These are phyloP conservation scores for Microplitis manilae DNA, from an alignment of 2,888 invertebrate species.

Conservation along the genomic window DNA sequence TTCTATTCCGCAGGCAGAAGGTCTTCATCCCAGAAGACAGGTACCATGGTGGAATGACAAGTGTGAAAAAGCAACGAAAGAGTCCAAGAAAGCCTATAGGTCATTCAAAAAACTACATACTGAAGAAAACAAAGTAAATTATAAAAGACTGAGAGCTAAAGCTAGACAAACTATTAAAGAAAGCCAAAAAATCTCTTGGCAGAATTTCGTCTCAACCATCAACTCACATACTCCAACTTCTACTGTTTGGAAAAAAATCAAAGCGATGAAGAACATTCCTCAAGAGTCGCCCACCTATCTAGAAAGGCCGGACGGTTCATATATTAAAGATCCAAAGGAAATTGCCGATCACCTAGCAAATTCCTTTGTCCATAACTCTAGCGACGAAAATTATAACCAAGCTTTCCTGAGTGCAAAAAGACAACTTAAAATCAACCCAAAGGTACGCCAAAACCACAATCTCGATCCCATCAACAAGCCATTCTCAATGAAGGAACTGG, in stretches of 20 bases:
- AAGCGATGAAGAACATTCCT: slow-evolving; percentile 25
- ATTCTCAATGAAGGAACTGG: slow-evolving; percentile 27
- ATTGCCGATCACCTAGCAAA: slow-evolving; percentile 36
- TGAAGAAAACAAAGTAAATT: too few species aligned
- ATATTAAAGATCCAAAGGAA: slow-evolving; percentile 5
- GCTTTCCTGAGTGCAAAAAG: not conserved
- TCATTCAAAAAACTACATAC: too few species aligned
- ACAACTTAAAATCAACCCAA: slow-evolving; percentile 14
- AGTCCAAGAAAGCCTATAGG: too few species aligned
- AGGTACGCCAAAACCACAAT: not conserved
- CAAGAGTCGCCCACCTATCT: not conserved
- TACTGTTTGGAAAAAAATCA: slow-evolving; percentile 43
- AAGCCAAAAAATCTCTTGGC: slow-evolving; percentile 43
- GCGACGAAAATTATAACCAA: slow-evolving; percentile 33
- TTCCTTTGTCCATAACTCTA: slow-evolving; percentile 42
- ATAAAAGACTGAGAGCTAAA: slow-evolving; percentile 39
- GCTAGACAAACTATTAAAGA: slow-evolving; percentile 41
- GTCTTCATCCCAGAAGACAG: too few species aligned
- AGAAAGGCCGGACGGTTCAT: slow-evolving; percentile 1
- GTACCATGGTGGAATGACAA: too few species aligned
- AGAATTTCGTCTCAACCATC: slow-evolving; percentile 32
- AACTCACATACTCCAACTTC: slow-evolving; percentile 9
- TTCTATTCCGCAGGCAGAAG: not conserved
- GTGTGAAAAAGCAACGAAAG: too few species aligned
- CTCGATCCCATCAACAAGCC: slow-evolving; percentile 28